Conservation (phyloP, 2,888 invertebrate genomes). For the Scrobipalpa costella region DNA sequence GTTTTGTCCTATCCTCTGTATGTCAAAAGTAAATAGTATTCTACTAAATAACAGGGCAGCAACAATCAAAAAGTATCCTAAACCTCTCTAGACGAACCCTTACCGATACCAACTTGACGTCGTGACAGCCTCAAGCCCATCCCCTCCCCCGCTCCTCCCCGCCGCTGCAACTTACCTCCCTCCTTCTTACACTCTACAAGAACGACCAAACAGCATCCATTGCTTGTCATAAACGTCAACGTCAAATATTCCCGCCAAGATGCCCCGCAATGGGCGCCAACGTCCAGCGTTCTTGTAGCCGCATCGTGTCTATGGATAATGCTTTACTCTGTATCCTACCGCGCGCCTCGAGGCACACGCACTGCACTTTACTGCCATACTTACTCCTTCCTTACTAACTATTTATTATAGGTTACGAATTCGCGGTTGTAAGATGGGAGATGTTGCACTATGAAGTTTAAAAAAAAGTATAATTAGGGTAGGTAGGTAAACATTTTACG, state of each 20-base stretch:
- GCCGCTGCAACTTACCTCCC: constrained; percentile 12
- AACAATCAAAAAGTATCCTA: not conserved
- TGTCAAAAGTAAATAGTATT: too few species aligned
- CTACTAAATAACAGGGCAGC: too few species aligned
- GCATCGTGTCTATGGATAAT: too few species aligned
- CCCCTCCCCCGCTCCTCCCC: constrained; percentile 47
- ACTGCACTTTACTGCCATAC: constrained; percentile 22
- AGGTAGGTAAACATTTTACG: too few species aligned
- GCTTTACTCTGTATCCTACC: constrained; percentile 19
- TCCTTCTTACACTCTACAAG: not conserved
- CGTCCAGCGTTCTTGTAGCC: not conserved
- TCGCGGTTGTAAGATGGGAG: not conserved
- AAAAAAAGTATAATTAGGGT: not conserved
- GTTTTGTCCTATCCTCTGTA: too few species aligned
- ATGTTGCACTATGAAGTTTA: not conserved
- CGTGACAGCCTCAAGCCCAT: constrained; percentile 75
- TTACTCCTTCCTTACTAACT: constrained; percentile 20
- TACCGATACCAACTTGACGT: constrained; percentile 35
- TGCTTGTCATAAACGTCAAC: not conserved
- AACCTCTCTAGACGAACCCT: not conserved
- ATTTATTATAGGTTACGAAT: constrained; percentile 13
- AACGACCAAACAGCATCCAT: not conserved
- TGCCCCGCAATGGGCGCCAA: not conserved
- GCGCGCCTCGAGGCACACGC: constrained; percentile 19
- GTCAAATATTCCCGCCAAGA: not conserved